Evolutionary conservation across 1,140 invertebrate species (phyloP), one percentile per base, ranked within the genome.

Genomic region (Papilio machaon): DNA sequence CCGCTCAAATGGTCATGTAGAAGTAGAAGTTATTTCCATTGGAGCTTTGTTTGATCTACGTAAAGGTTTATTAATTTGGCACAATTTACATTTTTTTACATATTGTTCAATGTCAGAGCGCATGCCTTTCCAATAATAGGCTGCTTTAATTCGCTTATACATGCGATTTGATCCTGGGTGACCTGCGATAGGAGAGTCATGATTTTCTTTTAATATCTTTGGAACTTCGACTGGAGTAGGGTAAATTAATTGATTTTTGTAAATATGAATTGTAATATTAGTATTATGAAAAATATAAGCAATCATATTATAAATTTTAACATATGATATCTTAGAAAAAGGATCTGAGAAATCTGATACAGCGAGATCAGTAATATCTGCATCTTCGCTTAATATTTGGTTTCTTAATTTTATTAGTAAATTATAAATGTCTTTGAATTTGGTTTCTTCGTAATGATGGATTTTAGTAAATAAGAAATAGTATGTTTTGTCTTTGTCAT

Each of bases 201-300:
- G 77, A 43, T 79, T 79, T 79, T 79, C 77, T 46, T 64, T 79
- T 79, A 79, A n/a, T 5, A 79, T 79, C 35, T 60, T 79, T 2
- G 49, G 11, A n/a, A 79, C 58, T 79, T 60, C 77, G 6, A 17
- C 10, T 43, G 30, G 58, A n/a, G n/a, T n/a, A 91, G 90, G 81
- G 87, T 91, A 13, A 64, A 82, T 49, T 73, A n/a, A 79, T 91
- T 91, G 10, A 75, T 84, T 80, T 83, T 84, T 11, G 38, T 79
- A 83, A 11, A 76, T 82, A 23, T 79, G 23, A 23, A 82, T 60
- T 73, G 58, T 80, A 4, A 82, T 84, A 60, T 81, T 77, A 46
- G 73, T 80, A 47, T 58, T 38, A 52, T 77, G 11, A 52, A 76
- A 67, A 54, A 70, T 23, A 10, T 82, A 84, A 3, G 80, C 58